These are phyloP conservation scores for Cryptus armator DNA, from an alignment of 2,888 invertebrate species.

Conservation along the genomic window DNA sequence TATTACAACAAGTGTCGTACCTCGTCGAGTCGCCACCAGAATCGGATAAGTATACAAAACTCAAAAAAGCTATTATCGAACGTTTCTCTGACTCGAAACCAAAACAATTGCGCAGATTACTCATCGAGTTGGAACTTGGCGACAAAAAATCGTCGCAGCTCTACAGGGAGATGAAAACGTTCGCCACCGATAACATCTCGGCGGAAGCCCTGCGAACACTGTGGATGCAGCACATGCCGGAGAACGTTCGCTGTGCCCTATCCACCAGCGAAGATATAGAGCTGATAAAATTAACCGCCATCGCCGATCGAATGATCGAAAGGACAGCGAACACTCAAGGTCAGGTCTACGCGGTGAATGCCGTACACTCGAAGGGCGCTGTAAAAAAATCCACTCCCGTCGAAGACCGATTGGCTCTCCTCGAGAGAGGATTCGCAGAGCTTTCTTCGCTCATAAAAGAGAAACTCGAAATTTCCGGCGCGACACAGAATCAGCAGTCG, in stretches of 20 bases:
- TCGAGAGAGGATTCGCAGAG: constrained; percentile 27
- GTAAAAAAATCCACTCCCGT: background rate
- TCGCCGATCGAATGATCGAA: constrained; percentile 10
- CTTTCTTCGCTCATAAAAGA: background rate
- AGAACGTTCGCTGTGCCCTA: background rate
- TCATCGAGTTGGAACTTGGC: constrained; percentile 66
- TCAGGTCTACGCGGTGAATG: constrained; percentile 9
- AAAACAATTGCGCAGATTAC: constrained; percentile 57
- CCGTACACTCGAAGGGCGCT: background rate
- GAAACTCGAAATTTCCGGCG: background rate
- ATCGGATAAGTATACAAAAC: constrained; percentile 60
- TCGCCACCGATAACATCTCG: constrained; percentile 57
- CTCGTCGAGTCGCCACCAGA: constrained; percentile 61
- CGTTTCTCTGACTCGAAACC: constrained; percentile 66
- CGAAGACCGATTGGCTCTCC: background rate
- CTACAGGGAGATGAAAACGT: constrained; percentile 65
- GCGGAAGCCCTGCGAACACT: constrained; percentile 65
- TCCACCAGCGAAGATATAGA: constrained; percentile 19
- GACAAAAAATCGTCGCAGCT: constrained; percentile 70
- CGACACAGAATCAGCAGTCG: no score
- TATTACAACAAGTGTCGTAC: constrained; percentile 65
- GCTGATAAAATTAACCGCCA: background rate
- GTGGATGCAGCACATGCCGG: constrained; percentile 57
- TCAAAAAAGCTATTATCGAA: constrained; percentile 62
- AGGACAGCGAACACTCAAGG: constrained; percentile 38